Percentiles rank a stretch among this genome's conserved stretches.
These are phyloP conservation scores for Anastatus disparis DNA, from an alignment of 1,140 invertebrate genomes.

Conservation along the genomic window DNA sequence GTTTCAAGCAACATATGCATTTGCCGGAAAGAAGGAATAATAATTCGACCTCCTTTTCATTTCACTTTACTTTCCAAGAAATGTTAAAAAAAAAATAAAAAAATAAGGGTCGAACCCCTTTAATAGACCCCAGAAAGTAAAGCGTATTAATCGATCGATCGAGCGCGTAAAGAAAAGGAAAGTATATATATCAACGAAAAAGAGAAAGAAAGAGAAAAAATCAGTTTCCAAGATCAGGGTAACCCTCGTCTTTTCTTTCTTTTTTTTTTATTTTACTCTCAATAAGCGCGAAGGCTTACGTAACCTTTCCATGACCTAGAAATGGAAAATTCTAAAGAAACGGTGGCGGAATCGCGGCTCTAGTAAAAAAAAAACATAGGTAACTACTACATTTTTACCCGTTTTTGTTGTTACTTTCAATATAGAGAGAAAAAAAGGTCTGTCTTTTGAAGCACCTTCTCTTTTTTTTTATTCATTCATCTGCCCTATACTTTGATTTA, in stretches of 20 bases:
- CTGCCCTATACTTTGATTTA: slow-evolving; percentile 55
- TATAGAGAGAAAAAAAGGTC: background rate
- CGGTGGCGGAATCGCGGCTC: slow-evolving; percentile 51
- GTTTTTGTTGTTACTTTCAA: slow-evolving; percentile 47
- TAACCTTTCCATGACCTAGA: slow-evolving; percentile 66
- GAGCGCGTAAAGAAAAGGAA: slow-evolving; percentile 36
- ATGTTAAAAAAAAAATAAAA: slow-evolving; percentile 11
- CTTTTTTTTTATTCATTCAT: slow-evolving; percentile 50
- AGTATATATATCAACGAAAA: slow-evolving; percentile 6
- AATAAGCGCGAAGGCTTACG: slow-evolving; percentile 38
- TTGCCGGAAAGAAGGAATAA: slow-evolving; percentile 36
- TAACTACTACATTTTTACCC: slow-evolving; percentile 54
- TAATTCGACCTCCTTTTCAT: slow-evolving; percentile 24
- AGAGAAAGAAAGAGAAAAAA: slow-evolving; percentile 51
- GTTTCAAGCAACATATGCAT: too few relatives aligned
- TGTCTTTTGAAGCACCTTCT: slow-evolving; percentile 41
- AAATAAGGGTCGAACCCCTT: slow-evolving; percentile 50
- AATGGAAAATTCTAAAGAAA: slow-evolving; percentile 62
- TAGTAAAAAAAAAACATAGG: slow-evolving; percentile 56
- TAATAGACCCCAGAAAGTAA: slow-evolving; percentile 26
- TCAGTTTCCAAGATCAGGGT: slow-evolving; percentile 64
- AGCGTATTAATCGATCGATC: slow-evolving; percentile 47
- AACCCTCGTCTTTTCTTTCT: slow-evolving; percentile 42
- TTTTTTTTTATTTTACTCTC: too few relatives aligned
- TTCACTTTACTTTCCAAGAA: slow-evolving; percentile 21